Percentiles rank a stretch among this genome's conserved stretches.
These are phyloP conservation scores for Vanacampus margaritifer DNA, from an alignment of 2,113 vertebrate genomes.

Conservation along the genomic window DNA sequence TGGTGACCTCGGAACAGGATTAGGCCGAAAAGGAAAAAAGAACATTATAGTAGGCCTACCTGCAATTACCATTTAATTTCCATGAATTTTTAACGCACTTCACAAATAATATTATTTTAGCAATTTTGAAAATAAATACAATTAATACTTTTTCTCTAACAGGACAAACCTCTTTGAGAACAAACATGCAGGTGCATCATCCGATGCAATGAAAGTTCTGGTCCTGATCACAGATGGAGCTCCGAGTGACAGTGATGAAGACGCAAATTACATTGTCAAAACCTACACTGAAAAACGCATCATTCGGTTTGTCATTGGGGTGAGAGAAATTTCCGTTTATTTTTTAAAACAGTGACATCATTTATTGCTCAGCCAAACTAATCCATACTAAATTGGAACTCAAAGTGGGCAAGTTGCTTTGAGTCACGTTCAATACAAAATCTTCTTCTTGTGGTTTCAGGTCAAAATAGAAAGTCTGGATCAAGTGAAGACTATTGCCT, in stretches of 20 bases:
- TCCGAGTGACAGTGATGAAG: conserved; percentile 18
- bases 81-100: too few relatives aligned
- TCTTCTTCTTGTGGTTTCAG: conserved; percentile 38
- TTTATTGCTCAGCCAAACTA: background rate
- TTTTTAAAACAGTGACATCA: background rate
- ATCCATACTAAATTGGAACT: background rate
- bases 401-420: background rate
- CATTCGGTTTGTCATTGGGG: conserved; percentile 70
- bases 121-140: background rate
- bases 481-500: conserved; percentile 31
- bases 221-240: conserved; percentile 80
- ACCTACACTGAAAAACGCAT: conserved; percentile 35
- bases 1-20: too few relatives aligned
- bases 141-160: background rate
- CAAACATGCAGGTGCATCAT: conserved; percentile 49
- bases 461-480: background rate
- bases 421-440: background rate
- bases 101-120: too few relatives aligned
- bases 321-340: conserved; percentile 34
- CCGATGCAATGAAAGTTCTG: conserved; percentile 72
- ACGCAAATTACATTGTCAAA: rapidly evolving
- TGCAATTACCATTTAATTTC: too few relatives aligned
- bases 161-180: conserved; percentile 45
- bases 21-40: too few relatives aligned
- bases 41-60: too few relatives aligned